Evolutionary conservation across 2,113 vertebrate species (phyloP).

Genomic region (Plecotus auritus): DNA sequence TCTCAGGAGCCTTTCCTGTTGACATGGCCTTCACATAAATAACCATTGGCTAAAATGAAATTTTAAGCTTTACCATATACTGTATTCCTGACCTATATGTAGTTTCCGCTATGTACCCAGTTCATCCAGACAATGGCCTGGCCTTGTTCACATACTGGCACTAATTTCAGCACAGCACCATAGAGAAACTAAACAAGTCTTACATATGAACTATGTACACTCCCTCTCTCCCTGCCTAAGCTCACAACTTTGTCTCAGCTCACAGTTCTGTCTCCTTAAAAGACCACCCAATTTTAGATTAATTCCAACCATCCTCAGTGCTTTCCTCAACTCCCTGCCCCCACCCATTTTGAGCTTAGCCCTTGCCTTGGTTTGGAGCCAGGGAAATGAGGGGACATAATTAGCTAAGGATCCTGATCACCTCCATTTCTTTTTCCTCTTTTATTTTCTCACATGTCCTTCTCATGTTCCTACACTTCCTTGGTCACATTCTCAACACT

Average conservation of each 20-base stretch:
- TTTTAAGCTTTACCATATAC: background rate
- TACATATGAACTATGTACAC: background rate
- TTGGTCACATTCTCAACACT: background rate
- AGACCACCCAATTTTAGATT: background rate
- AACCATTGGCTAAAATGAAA: background rate
- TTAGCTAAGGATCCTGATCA: background rate
- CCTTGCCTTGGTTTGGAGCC: background rate
- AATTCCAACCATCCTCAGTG: background rate
- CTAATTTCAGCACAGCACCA: background rate
- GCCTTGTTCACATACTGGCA: background rate
- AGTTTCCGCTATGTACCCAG: background rate
- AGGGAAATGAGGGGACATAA: background rate
- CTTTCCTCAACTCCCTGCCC: background rate
- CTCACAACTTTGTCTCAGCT: background rate
- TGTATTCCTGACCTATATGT: background rate
- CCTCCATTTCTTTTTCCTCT: background rate
- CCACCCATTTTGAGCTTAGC: background rate
- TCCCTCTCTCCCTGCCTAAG: background rate
- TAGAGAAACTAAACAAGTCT: background rate
- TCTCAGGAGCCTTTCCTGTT: background rate
- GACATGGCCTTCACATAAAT: background rate
- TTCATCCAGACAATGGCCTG: background rate
- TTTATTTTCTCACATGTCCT: background rate
- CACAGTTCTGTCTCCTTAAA: background rate
- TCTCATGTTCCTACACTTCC: background rate